Percentiles rank a stretch among this genome's conserved stretches.
These are phyloP conservation scores for Archips xylosteana DNA, from an alignment of 2,888 invertebrate species.

Conservation along the genomic window DNA sequence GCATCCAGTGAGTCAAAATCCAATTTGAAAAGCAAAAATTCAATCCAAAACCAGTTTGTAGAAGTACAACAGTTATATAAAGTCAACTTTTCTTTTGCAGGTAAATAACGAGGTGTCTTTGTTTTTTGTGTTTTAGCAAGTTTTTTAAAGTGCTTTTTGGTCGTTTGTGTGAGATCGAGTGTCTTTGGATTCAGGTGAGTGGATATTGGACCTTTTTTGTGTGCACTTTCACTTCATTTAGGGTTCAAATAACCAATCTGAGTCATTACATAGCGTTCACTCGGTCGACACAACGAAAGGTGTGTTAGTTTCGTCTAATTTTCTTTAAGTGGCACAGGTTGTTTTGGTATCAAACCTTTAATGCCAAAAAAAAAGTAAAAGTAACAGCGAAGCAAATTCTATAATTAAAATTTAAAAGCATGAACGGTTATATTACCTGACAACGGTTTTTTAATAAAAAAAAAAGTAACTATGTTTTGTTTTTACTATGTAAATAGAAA, in stretches of 20 bases:
- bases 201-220: constrained; percentile 51
- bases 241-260: constrained; percentile 55
- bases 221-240: constrained; percentile 57
- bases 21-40: constrained; percentile 43
- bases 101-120: constrained; percentile 55
- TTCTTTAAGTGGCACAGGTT: neutral
- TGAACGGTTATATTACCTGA: neutral
- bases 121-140: constrained; percentile 63
- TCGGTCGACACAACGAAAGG: constrained; percentile 26
- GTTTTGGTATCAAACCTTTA: neutral
- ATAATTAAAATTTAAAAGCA: neutral
- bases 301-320: neutral
- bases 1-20: constrained; percentile 45
- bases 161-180: constrained; percentile 64
- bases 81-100: constrained; percentile 70
- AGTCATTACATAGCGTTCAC: constrained; percentile 43
- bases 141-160: constrained; percentile 57
- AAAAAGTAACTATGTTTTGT: neutral
- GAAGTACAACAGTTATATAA: constrained; percentile 78
- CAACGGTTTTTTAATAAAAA: neutral
- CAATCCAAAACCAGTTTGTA: constrained; percentile 61
- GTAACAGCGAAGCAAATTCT: neutral
- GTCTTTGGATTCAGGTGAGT: constrained; percentile 63
- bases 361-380: too few species aligned
- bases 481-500: neutral